Base-by-base conservation (phyloP, 2,888 invertebrate genomes). In the Malthinus seriepunctatus region DNA sequence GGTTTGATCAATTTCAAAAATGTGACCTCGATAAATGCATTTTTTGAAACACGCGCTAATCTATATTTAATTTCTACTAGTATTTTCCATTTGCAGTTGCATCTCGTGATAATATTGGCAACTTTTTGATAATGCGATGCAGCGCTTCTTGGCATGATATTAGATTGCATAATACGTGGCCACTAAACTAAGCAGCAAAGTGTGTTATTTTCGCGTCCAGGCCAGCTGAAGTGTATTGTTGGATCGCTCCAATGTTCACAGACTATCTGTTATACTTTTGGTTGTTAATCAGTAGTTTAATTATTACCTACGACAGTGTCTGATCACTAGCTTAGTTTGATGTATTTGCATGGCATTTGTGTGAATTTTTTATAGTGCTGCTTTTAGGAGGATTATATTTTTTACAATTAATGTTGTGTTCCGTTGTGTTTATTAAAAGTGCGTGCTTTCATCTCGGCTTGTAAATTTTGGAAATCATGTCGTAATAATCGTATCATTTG, bases 211-310 rank as follows among this genome's bases (percentile, higher is more conserved):
- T 67, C 63, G 67, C 57, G 60, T 57, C 38, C 62, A 62, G 66
- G 65, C 67, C 67, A 63, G 66, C 60, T 64, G 58, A 60, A 55
- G 62, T 64, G 62, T 64, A 66, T 66, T 65, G 62, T 65, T 67
- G 64, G 64, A 62, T 45, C 51, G 62, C 48, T 51, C 55, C 14
- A 51, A 60, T 58, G 62, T 65, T 65, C 63, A 62, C 63, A 60
- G 63, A 63, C 63, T 62, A 62, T 61, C 57, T 60, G 51, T 62
- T 57, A 55, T 62, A 42, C 58, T 51, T 61, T 59, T 34, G 50
- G 23, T 23, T 56, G 54, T 32, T 45, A 38, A 45, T 51, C 37
- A 51, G 46, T 56, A 48, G 34, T 34, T 49, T 39, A 46, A 51
- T 57, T 57, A 57, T 48, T 48, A 39, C 48, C 33, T 57, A 38